A percentile compares a stretch with the other conserved stretches of the same genome.
Conservation (phyloP, 1,140 invertebrate genomes). For the Halesus radiatus region DNA sequence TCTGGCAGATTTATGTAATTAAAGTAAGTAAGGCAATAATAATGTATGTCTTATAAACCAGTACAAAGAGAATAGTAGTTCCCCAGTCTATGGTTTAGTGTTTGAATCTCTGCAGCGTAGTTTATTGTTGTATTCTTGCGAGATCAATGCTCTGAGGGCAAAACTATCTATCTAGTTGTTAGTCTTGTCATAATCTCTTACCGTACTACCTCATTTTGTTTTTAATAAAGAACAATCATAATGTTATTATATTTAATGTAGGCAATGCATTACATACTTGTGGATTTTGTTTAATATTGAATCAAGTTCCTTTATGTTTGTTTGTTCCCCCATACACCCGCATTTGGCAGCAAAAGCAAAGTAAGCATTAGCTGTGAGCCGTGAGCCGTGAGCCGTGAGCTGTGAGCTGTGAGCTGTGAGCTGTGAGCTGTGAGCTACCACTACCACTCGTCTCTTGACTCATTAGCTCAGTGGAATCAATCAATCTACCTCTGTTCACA, state of each 20-base stretch:
- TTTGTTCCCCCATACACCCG: constrained; percentile 30
- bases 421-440: constrained; percentile 49
- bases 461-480: constrained; percentile 45
- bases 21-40: constrained; percentile 53
- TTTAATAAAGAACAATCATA: constrained; percentile 49
- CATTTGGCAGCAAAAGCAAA: constrained; percentile 58
- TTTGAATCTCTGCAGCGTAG: constrained; percentile 57
- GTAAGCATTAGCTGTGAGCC: constrained; percentile 52
- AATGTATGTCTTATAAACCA: constrained; percentile 53
- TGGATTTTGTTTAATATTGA: constrained; percentile 51
- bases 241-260: constrained; percentile 54
- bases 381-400: constrained; percentile 53
- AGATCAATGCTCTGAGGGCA: constrained; percentile 52
- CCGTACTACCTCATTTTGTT: constrained; percentile 58
- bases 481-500: constrained; percentile 66
- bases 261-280: constrained; percentile 58
- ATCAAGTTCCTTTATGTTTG: constrained; percentile 54
- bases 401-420: constrained; percentile 51
- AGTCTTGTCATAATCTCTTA: constrained; percentile 58
- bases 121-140: constrained; percentile 52
- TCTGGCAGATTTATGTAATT: constrained; percentile 42
- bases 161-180: constrained; percentile 50
- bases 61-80: constrained; percentile 51
- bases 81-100: constrained; percentile 43
- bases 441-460: constrained; percentile 53